These are phyloP conservation scores for Etheostoma nigrum DNA, from an alignment of 2,797 vertebrate genomes.

Conservation along the genomic window DNA sequence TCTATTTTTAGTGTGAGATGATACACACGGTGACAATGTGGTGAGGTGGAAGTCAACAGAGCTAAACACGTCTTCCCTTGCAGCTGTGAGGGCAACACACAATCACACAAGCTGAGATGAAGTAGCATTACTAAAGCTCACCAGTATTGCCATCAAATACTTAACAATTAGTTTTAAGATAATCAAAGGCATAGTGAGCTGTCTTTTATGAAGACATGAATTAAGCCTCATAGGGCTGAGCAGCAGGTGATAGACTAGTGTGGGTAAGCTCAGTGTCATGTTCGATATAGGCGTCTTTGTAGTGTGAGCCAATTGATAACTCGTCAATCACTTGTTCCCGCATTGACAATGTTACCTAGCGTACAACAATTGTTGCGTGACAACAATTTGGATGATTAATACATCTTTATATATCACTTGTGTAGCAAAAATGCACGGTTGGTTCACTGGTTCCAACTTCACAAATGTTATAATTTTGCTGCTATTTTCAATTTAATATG, in stretches of 20 bases:
- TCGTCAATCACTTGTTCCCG: neutral
- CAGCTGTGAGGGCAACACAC: constrained; percentile 20
- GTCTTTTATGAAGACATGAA: neutral
- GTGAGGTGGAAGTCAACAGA: constrained; percentile 63
- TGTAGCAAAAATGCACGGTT: neutral
- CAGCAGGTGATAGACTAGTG: neutral
- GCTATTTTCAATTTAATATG: neutral
- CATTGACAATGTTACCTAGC: too few relatives aligned
- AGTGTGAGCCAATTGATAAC: constrained; percentile 6
- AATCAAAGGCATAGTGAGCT: neutral
- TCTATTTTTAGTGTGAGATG: constrained; percentile 68
- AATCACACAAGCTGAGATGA: neutral
- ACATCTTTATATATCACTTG: neutral
- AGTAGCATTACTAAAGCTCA: neutral
- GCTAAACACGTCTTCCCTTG: constrained; percentile 15
- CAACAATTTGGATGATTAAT: neutral
- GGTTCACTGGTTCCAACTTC: neutral
- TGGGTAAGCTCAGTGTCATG: neutral
- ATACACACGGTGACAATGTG: constrained; percentile 46
- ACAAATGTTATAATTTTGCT: neutral
- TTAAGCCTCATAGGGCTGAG: neutral
- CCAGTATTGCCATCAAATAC: neutral
- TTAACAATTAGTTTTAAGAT: constrained; percentile 1
- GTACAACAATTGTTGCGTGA: too few relatives aligned
- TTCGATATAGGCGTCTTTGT: neutral